Evolutionary conservation across 2,888 invertebrate genomes (phyloP).

Genomic region (Steinernema scapterisci): DNA sequence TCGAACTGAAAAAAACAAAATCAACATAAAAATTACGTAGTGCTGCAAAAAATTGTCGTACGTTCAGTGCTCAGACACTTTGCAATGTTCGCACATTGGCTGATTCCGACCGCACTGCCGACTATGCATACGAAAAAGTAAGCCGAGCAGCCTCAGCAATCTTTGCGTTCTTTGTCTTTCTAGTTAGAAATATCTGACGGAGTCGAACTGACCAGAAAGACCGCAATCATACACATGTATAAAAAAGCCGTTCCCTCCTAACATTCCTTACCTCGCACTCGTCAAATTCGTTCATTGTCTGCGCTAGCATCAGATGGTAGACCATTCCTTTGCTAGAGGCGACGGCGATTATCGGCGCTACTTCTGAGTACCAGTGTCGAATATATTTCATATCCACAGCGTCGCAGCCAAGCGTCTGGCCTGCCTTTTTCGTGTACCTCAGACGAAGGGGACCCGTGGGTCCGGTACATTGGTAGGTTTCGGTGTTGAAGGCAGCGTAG

Average conservation of each 20-base stretch:
- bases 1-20: background rate
- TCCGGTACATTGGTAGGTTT: background rate
- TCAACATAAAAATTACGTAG: no score
- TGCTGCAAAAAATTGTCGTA: no score
- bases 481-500: background rate
- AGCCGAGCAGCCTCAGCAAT: no score
- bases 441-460: background rate
- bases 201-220: no score
- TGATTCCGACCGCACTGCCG: no score
- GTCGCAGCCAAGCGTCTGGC: background rate
- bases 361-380: background rate
- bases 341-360: background rate
- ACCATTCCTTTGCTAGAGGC: background rate
- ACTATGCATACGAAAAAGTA: no score
- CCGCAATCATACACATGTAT: background rate
- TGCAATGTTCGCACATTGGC: no score
- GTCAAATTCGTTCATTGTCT: background rate
- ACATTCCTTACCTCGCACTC: background rate
- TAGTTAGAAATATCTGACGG: no score
- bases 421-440: background rate
- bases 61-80: no score
- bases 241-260: no score
- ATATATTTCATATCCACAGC: background rate
- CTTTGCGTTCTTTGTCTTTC: no score
- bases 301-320: background rate